Base-by-base conservation (phyloP, 2,113 vertebrate species). In the Copsychus sechellarum region DNA sequence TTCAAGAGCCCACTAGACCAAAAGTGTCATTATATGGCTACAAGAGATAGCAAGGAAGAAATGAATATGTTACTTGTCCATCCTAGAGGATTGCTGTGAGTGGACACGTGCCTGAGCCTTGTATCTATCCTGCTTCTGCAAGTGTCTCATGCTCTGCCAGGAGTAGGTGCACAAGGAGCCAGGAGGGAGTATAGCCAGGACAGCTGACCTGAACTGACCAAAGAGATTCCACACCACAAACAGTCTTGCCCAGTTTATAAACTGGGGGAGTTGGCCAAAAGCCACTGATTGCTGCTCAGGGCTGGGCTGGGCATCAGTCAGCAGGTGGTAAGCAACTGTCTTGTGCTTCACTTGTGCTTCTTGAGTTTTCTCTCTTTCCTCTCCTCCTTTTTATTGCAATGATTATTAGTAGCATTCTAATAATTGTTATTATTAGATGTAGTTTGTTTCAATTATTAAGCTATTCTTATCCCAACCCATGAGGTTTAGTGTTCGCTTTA, bases 11-110 rank as follows among this genome's bases (percentile, higher is more conserved):
- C 26, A 26, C 15, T 72, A 48, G 21, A 81, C 24, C 3, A 16
- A 34, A 69, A 85, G 11, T 45, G 24, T 4, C 9, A 8, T 57
- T 65, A 16, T 36, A 11, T 20, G 47, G n/a, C 34, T 71, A 22
- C 22, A 34, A 36, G 70, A 36, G 21, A 22, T 24, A 34, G 12
- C 8, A 31, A 29, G 34, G 22, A 24, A 36, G 54, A n/a, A 60
- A 57, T 8, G 12, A 33, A 25, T 28, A 4, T 45, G 16, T 6
- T 24, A 12, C 15, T 21, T 22, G 19, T 1, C 40, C 1, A 4
- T 57, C 2, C 2, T 2, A 19, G 18, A 56, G 42, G 38, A 16
- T 18, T 50, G 22, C 16, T 76, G 22, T 33, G 28, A 48, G 2
- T 28, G 40, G 23, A 14, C 12, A 1, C 6, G 14, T 21, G 19